These are phyloP conservation scores for Echiichthys vipera DNA, from an alignment of 2,797 vertebrate species.

Conservation along the genomic window DNA sequence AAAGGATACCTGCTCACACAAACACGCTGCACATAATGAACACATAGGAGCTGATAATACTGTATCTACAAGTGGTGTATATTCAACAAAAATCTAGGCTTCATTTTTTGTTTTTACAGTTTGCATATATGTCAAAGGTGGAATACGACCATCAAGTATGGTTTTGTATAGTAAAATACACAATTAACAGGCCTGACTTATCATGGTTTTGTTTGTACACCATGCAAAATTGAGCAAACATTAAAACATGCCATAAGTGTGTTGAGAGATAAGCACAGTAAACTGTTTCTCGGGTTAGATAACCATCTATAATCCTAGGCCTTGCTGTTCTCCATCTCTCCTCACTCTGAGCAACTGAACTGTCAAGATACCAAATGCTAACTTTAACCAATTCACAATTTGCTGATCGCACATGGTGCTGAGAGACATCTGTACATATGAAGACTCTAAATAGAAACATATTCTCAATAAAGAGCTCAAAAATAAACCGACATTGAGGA, in stretches of 20 bases:
- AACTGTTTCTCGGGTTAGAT: constrained; percentile 65
- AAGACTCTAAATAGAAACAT: constrained; percentile 38
- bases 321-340: constrained; percentile 35
- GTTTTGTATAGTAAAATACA: constrained; percentile 10
- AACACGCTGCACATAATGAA: constrained; percentile 1
- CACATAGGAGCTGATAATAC: constrained; percentile 9
- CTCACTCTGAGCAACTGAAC: constrained; percentile 37
- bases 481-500: constrained; percentile 41
- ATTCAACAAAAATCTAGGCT: not conserved
- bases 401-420: constrained; percentile 17
- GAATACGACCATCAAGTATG: not conserved
- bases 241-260: constrained; percentile 27
- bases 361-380: constrained; percentile 51
- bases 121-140: not conserved
- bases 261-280: constrained; percentile 48
- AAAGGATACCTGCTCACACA: constrained; percentile 54
- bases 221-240: constrained; percentile 40
- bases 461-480: constrained; percentile 15
- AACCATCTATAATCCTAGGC: constrained; percentile 49
- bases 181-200: constrained; percentile 17
- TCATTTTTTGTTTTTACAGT: constrained; percentile 10
- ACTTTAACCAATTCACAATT: constrained; percentile 49
- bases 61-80: constrained; percentile 4
- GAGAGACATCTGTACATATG: constrained; percentile 33
- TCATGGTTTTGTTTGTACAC: constrained; percentile 31